Percentiles rank a stretch among this genome's conserved stretches.
Conservation (phyloP, 1,140 invertebrate genomes). For the Papilio polyxenes region DNA sequence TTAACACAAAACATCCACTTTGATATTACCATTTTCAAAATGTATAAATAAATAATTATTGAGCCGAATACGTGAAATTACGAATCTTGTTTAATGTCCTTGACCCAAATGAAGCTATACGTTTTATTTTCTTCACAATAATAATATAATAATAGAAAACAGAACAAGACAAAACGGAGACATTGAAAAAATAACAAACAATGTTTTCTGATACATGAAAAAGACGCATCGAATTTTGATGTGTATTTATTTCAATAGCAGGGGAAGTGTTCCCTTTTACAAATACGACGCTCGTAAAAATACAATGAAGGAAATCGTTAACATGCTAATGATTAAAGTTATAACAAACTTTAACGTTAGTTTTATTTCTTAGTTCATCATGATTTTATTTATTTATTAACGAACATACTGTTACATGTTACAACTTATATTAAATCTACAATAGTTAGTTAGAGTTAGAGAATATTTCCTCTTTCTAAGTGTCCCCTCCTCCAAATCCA, state of each 20-base stretch:
- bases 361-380: background rate
- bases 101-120: background rate
- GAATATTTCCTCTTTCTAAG: too few relatives aligned
- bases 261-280: background rate
- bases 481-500: too few relatives aligned
- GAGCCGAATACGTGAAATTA: too few relatives aligned
- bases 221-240: background rate
- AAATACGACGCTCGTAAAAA: background rate
- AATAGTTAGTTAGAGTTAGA: too few relatives aligned
- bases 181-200: conserved; percentile 7
- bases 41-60: too few relatives aligned
- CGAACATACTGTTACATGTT: too few relatives aligned
- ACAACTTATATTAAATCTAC: too few relatives aligned
- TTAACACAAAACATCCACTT: background rate
- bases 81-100: background rate
- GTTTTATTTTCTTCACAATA: background rate
- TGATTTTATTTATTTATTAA: background rate
- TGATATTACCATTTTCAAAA: background rate
- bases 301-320: background rate
- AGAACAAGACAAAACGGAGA: background rate
- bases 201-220: background rate
- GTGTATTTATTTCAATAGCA: background rate
- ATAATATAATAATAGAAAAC: background rate
- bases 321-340: background rate
- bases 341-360: background rate